These are phyloP conservation scores for Holothuria leucospilota DNA, from an alignment of 53 echinoderm and acorn worm species.

Conservation along the genomic window DNA sequence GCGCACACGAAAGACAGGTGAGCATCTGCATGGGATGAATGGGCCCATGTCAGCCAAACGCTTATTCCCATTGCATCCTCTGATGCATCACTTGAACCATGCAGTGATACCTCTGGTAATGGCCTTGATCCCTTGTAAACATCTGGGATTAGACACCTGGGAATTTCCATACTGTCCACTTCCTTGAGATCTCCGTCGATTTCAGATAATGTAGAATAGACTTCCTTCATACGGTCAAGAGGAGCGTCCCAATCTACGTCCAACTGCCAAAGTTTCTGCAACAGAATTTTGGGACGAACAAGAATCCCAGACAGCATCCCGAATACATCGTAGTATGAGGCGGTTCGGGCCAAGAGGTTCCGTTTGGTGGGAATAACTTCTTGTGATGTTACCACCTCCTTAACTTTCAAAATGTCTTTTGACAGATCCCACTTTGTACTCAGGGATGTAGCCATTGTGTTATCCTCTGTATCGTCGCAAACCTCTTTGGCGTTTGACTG, in stretches of 20 bases:
- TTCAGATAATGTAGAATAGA: too few species aligned
- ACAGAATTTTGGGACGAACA: slow-evolving; percentile 73
- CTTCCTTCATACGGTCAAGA: too few species aligned
- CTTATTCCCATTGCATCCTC: slow-evolving; percentile 84
- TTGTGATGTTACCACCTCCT: slow-evolving; percentile 49
- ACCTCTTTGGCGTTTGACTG: slow-evolving; percentile 65
- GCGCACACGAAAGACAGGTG: slow-evolving; percentile 72
- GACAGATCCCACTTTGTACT: slow-evolving; percentile 77
- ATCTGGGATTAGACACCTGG: too few species aligned
- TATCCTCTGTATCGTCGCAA: slow-evolving; percentile 70
- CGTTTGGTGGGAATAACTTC: slow-evolving; percentile 51
- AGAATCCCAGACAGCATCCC: too few species aligned
- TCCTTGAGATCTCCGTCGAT: slow-evolving; percentile 65
- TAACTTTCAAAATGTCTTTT: slow-evolving; percentile 76
- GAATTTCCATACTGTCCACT: too few species aligned
- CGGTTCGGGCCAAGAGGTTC: slow-evolving; percentile 67
- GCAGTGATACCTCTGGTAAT: slow-evolving; percentile 80
- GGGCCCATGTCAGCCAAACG: slow-evolving; percentile 80
- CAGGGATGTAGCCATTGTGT: slow-evolving; percentile 48
- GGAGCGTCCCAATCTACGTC: too few species aligned
- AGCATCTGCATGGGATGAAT: slow-evolving; percentile 49
- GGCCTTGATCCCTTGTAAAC: too few species aligned
- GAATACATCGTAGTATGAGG: slow-evolving; percentile 80
- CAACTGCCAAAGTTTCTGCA: slow-evolving; percentile 79
- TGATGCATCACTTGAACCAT: slow-evolving; percentile 74